Conservation (phyloP, 2,888 invertebrate genomes). For the Tortrix viridana region DNA sequence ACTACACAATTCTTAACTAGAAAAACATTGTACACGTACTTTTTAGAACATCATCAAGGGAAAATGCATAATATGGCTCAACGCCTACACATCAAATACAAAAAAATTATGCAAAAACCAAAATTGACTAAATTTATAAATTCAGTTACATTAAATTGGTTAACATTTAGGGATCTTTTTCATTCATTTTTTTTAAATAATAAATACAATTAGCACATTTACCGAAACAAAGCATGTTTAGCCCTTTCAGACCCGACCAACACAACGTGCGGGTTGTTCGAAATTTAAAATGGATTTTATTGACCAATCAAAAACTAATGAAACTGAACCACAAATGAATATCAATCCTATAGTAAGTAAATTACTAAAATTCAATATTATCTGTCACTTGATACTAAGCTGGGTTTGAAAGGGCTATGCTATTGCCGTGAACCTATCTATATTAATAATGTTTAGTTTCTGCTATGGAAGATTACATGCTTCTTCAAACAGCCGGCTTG, state of each 20-base stretch:
- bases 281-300: too few relatives aligned
- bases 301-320: too few relatives aligned
- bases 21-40: slow-evolving; percentile 32
- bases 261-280: too few relatives aligned
- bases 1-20: slow-evolving; percentile 39
- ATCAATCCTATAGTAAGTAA: too few relatives aligned
- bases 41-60: slow-evolving; percentile 17
- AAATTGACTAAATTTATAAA: slow-evolving; percentile 1
- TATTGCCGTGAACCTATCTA: too few relatives aligned
- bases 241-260: too few relatives aligned
- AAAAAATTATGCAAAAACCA: slow-evolving; percentile 22
- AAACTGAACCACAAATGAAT: too few relatives aligned
- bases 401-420: too few relatives aligned
- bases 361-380: too few relatives aligned
- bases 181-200: not conserved
- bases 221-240: not conserved
- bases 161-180: not conserved
- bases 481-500: too few relatives aligned
- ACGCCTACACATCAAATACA: slow-evolving; percentile 15
- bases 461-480: slow-evolving; percentile 33
- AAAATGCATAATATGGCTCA: slow-evolving; percentile 15
- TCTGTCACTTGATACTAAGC: too few relatives aligned
- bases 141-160: not conserved
- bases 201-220: not conserved
- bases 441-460: slow-evolving; percentile 10